Conservation (phyloP, 2,888 invertebrate genomes). For the Heliconius erato region DNA sequence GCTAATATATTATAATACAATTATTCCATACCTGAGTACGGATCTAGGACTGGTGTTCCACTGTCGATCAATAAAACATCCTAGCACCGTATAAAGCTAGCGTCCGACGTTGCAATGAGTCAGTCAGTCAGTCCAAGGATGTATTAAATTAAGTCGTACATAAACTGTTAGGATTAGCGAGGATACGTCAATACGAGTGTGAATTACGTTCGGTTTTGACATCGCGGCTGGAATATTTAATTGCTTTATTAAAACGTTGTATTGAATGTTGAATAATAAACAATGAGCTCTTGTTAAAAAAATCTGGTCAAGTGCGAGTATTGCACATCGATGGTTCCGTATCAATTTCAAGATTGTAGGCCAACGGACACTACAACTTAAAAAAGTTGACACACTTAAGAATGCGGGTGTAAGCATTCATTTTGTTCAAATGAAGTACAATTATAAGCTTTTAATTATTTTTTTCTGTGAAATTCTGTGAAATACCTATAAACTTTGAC, state of each 20-base stretch:
- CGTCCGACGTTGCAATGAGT: slow-evolving; percentile 50
- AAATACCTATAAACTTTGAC: no score
- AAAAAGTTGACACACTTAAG: no score
- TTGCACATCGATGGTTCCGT: no score
- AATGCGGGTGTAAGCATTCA: no score
- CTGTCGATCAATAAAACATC: slow-evolving; percentile 47
- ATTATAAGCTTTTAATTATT: no score
- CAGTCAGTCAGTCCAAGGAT: slow-evolving; percentile 58
- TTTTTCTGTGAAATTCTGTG: no score
- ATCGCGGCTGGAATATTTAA: slow-evolving; percentile 57
- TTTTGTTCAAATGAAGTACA: no score
- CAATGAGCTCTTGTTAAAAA: slow-evolving; percentile 48
- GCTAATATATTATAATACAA: neutral
- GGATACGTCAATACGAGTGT: slow-evolving; percentile 64
- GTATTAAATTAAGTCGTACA: slow-evolving; percentile 59
- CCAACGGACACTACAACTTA: no score
- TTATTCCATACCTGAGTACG: slow-evolving; percentile 9
- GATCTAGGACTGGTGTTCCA: neutral
- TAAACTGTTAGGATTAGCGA: slow-evolving; percentile 63
- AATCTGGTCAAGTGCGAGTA: neutral
- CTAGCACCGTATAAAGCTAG: slow-evolving; percentile 47
- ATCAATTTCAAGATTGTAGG: no score
- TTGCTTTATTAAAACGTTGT: slow-evolving; percentile 51
- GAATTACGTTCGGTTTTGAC: slow-evolving; percentile 53
- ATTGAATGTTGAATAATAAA: slow-evolving; percentile 51